Evolutionary conservation across 2,113 vertebrate species (phyloP).

Genomic region (Okapia johnstoni): DNA sequence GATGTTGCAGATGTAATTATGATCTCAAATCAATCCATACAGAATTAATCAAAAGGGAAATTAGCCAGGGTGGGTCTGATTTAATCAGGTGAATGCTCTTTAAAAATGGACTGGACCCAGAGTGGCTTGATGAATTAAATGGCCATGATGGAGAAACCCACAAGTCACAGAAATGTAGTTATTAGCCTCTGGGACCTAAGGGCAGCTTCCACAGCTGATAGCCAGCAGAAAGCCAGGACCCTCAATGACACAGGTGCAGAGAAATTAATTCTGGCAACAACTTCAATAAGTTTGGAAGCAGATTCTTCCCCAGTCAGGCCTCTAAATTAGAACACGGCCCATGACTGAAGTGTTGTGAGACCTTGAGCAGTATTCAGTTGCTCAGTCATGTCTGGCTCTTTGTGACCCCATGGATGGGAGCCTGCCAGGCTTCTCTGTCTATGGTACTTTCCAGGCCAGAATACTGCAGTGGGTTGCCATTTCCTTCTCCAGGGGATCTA

Average conservation of each 20-base stretch:
- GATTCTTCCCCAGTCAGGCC: background rate
- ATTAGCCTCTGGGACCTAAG: background rate
- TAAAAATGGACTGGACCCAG: background rate
- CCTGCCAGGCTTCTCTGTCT: background rate
- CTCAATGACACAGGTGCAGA: background rate
- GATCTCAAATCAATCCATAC: background rate
- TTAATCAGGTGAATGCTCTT: background rate
- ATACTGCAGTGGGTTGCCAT: background rate
- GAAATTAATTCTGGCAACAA: constrained; percentile 15
- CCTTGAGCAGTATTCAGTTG: background rate
- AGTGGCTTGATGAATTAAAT: background rate
- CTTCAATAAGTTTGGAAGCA: background rate
- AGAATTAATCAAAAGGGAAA: background rate
- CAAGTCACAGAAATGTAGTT: background rate
- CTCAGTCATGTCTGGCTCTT: background rate
- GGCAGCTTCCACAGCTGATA: background rate
- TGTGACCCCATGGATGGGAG: background rate
- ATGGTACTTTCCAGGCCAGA: background rate
- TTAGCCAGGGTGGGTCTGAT: background rate
- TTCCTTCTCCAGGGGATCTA: background rate
- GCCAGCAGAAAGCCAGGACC: background rate
- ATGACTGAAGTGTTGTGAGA: background rate
- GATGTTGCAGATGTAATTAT: background rate
- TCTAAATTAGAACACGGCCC: background rate
- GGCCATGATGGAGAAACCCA: background rate